Conservation (phyloP, 2,113 vertebrate species). For the Macquaria australasica region DNA sequence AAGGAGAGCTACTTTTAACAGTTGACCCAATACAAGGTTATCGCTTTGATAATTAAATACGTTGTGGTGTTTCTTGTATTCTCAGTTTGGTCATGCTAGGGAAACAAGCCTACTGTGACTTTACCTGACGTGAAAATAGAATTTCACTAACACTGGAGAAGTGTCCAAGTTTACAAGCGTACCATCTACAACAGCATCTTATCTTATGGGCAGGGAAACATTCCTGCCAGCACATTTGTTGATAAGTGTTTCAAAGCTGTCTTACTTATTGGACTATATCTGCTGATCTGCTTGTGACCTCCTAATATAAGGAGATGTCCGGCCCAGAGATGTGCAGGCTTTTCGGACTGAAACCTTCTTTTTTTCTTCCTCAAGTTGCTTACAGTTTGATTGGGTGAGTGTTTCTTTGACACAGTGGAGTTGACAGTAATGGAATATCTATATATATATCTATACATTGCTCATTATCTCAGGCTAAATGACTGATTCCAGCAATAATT, state of each 20-base stretch:
- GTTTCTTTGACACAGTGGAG: not conserved
- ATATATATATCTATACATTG: too few species aligned
- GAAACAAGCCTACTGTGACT: not conserved
- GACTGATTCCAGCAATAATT: not conserved
- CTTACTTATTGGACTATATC: not conserved
- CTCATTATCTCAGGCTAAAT: not conserved
- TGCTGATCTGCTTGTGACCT: not conserved
- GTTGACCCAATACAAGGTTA: not conserved
- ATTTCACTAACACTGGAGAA: not conserved
- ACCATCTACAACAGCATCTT: not conserved
- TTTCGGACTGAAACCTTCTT: conserved; percentile 1
- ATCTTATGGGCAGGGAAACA: not conserved
- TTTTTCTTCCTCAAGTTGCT: not conserved
- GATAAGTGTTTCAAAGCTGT: conserved; percentile 8
- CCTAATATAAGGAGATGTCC: not conserved
- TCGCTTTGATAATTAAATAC: not conserved
- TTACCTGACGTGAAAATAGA: not conserved
- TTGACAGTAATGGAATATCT: not conserved
- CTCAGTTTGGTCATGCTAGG: not conserved
- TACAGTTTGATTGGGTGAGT: not conserved
- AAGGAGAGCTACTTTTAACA: not conserved
- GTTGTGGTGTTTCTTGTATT: not conserved
- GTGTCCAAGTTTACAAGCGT: not conserved
- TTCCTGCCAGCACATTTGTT: not conserved
- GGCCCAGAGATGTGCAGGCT: not conserved